A percentile compares a stretch with the other conserved stretches of the same genome.
phyloP scores from a whole-genome alignment of 1,140 invertebrate genomes.

The Drosophila yakuba region DNA sequence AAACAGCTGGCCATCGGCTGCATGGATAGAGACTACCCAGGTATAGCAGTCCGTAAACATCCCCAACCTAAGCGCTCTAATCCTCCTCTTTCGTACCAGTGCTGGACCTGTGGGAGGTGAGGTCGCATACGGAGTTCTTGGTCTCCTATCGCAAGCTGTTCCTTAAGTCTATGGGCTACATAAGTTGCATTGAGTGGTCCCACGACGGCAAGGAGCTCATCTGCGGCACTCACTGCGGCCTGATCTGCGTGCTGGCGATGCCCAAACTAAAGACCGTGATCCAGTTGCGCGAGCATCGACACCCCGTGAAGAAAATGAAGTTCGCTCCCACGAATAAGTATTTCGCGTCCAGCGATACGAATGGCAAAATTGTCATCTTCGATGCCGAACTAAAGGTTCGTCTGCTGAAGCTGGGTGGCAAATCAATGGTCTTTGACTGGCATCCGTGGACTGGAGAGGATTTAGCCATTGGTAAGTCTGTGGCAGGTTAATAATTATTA shows the following conservation, averaged over 20 bases:
- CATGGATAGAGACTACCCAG: slow-evolving; percentile 51
- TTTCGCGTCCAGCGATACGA: slow-evolving; percentile 66
- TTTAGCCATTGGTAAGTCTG: slow-evolving; percentile 68
- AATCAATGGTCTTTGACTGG: slow-evolving; percentile 67
- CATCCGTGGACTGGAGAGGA: slow-evolving; percentile 79
- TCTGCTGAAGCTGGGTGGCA: slow-evolving; percentile 25
- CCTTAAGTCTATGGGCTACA: slow-evolving; percentile 22
- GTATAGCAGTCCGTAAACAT: slow-evolving; percentile 15
- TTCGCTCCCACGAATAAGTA: slow-evolving; percentile 67
- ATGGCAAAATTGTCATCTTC: slow-evolving; percentile 64
- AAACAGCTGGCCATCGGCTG: slow-evolving; percentile 70
- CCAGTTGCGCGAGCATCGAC: slow-evolving; percentile 45
- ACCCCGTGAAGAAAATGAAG: slow-evolving; percentile 54
- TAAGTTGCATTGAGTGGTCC: slow-evolving; percentile 73
- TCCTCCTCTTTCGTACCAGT: slow-evolving; percentile 27
- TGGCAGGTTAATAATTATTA: no score
- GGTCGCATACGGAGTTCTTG: slow-evolving; percentile 42
- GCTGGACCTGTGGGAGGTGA: slow-evolving; percentile 70
- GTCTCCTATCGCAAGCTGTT: slow-evolving; percentile 64
- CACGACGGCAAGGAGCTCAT: slow-evolving; percentile 48
- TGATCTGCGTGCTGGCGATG: slow-evolving; percentile 46
- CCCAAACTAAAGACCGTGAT: slow-evolving; percentile 22
- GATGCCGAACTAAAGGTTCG: slow-evolving; percentile 41
- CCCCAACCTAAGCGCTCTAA: background rate
- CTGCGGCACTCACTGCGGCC: slow-evolving; percentile 63